These are phyloP conservation scores for Cerastoderma edule DNA, from an alignment of 2,888 invertebrate genomes.

Conservation along the genomic window DNA sequence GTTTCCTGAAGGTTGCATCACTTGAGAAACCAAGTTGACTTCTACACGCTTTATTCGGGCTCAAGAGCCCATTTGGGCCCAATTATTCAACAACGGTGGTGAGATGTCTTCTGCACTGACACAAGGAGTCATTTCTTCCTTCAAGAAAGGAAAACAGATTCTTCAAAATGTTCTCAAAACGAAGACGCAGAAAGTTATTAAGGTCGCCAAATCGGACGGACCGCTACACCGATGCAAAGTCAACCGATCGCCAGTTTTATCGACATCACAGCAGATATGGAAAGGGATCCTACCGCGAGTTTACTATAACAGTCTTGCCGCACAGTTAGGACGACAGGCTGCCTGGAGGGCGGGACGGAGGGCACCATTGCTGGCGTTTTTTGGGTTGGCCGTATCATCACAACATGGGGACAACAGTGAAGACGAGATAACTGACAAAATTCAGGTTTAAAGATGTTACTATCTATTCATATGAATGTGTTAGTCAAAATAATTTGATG, in stretches of 20 bases:
- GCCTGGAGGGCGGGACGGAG: constrained; percentile 61
- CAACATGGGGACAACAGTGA: constrained; percentile 33
- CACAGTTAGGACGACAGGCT: constrained; percentile 60
- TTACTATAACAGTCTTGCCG: constrained; percentile 59
- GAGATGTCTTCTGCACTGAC: constrained; percentile 40
- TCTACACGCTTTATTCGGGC: constrained; percentile 30
- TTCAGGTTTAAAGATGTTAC: constrained; percentile 50
- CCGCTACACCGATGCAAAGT: background rate
- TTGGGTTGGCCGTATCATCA: constrained; percentile 63
- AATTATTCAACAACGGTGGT: constrained; percentile 25
- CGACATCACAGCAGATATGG: constrained; percentile 25
- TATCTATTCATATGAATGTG: too few species aligned
- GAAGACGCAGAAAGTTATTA: constrained; percentile 49
- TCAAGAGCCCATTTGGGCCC: constrained; percentile 47
- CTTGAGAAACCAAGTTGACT: constrained; percentile 21
- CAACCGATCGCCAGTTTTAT: background rate
- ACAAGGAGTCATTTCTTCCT: constrained; percentile 21
- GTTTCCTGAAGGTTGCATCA: too few species aligned
- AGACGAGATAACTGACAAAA: constrained; percentile 40
- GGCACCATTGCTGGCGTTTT: constrained; percentile 64
- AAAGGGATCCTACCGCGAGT: constrained; percentile 43
- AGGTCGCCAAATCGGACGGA: constrained; percentile 33
- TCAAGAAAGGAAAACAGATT: constrained; percentile 47
- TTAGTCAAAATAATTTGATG: too few species aligned
- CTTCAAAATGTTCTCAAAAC: constrained; percentile 45